Evolutionary conservation across 2,797 vertebrate genomes (phyloP).

Genomic region (Pangasius macronema): DNA sequence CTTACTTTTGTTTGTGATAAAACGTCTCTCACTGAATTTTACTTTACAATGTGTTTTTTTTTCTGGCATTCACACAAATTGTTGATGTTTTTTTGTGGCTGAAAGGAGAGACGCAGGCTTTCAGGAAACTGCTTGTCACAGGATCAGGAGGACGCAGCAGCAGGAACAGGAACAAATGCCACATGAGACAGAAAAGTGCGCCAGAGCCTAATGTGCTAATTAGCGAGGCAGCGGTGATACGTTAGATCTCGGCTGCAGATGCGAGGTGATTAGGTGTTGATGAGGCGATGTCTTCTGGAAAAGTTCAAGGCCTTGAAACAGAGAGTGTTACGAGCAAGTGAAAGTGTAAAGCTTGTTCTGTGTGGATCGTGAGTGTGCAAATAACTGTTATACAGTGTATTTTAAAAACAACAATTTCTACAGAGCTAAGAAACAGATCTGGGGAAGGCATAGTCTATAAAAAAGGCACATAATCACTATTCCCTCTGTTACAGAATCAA

Average conservation of each 20-base stretch:
- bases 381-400: neutral
- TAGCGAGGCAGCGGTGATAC: constrained; percentile 11
- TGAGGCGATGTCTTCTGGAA: constrained; percentile 13
- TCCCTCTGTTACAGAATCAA: neutral
- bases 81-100: neutral
- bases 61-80: neutral
- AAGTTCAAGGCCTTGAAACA: constrained; percentile 32
- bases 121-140: constrained; percentile 12
- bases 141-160: constrained; percentile 30
- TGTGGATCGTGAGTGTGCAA: neutral
- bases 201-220: constrained; percentile 31
- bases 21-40: neutral
- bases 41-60: neutral
- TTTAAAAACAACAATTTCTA: neutral
- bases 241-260: constrained; percentile 18
- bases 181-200: constrained; percentile 24
- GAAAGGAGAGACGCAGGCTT: neutral
- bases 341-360: neutral
- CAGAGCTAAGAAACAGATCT: neutral
- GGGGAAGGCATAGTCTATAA: neutral
- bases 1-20: neutral
- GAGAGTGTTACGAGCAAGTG: neutral
- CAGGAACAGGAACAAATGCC: constrained; percentile 63
- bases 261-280: constrained; percentile 45
- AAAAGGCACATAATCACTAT: neutral